Evolutionary conservation across 2,888 invertebrate genomes (phyloP).

Genomic region (Folsomia candida): DNA sequence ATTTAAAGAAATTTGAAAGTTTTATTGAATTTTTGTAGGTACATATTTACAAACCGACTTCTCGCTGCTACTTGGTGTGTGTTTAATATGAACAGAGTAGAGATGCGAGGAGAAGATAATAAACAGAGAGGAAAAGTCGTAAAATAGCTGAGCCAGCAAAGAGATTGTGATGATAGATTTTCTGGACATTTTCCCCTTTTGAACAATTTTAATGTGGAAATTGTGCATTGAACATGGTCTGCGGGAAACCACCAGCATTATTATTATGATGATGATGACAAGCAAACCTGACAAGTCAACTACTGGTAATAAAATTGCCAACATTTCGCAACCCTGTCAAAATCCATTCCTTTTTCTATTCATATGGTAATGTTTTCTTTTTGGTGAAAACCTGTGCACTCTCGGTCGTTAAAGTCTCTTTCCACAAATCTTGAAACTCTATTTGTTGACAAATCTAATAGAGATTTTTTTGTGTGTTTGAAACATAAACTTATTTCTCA

Average conservation of each 20-base stretch:
- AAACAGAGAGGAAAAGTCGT: slow-evolving; percentile 11
- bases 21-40: neutral
- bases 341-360: slow-evolving; percentile 34
- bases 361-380: slow-evolving; percentile 46
- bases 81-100: neutral
- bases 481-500: too few relatives aligned
- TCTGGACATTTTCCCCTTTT: slow-evolving; percentile 38
- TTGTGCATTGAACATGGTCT: slow-evolving; percentile 36
- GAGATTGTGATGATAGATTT: slow-evolving; percentile 42
- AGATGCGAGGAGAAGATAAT: slow-evolving; percentile 17
- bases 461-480: too few relatives aligned
- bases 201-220: slow-evolving; percentile 29
- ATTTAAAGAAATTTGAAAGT: neutral
- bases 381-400: too few relatives aligned
- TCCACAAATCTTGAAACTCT: too few relatives aligned
- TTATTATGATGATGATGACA: slow-evolving; percentile 20
- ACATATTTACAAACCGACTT: neutral
- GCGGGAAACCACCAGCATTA: slow-evolving; percentile 47
- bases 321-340: slow-evolving; percentile 46
- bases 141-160: slow-evolving; percentile 10
- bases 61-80: neutral
- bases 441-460: too few relatives aligned
- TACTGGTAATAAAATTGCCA: slow-evolving; percentile 45
- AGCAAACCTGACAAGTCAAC: slow-evolving; percentile 19
- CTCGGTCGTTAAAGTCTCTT: too few relatives aligned